phyloP scores from a whole-genome alignment of 2,888 invertebrate genomes.

The Stenolophus ochropezus region DNA sequence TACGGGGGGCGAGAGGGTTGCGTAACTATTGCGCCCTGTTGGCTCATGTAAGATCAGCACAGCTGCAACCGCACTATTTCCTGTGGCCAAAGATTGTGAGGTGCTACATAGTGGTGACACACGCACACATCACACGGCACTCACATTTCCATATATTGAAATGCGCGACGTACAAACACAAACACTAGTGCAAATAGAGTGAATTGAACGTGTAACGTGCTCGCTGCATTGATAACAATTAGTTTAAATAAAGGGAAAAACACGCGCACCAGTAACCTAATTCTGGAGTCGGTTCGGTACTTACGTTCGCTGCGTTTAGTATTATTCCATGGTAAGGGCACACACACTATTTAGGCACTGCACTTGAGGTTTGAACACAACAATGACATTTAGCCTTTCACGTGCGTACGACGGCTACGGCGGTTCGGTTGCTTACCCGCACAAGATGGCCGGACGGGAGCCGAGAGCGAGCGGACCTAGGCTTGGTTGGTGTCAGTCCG shows the following conservation, averaged over 20 bases:
- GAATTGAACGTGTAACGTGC: slow-evolving; percentile 27
- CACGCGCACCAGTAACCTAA: slow-evolving; percentile 53
- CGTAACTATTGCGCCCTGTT: slow-evolving; percentile 55
- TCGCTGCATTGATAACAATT: slow-evolving; percentile 45
- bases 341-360: slow-evolving; percentile 52
- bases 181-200: slow-evolving; percentile 7
- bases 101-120: slow-evolving; percentile 31
- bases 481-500: slow-evolving; percentile 72
- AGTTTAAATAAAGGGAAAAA: slow-evolving; percentile 53
- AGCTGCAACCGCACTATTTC: slow-evolving; percentile 24
- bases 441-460: slow-evolving; percentile 72
- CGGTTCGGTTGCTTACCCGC: slow-evolving; percentile 66
- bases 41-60: slow-evolving; percentile 19
- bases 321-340: slow-evolving; percentile 53
- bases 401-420: slow-evolving; percentile 50
- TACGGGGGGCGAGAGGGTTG: slow-evolving; percentile 43
- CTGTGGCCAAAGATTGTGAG: too few species aligned
- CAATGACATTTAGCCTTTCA: slow-evolving; percentile 39
- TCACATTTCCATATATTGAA: slow-evolving; percentile 39
- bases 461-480: slow-evolving; percentile 67
- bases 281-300: slow-evolving; percentile 44
- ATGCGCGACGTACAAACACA: not conserved
- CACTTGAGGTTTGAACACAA: slow-evolving; percentile 33
- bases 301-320: slow-evolving; percentile 49
- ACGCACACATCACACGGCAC: slow-evolving; percentile 27